Percentiles rank a stretch among this genome's conserved stretches.
Conservation (phyloP, 2,797 vertebrate species). For the Thripadectes ignobilis region DNA sequence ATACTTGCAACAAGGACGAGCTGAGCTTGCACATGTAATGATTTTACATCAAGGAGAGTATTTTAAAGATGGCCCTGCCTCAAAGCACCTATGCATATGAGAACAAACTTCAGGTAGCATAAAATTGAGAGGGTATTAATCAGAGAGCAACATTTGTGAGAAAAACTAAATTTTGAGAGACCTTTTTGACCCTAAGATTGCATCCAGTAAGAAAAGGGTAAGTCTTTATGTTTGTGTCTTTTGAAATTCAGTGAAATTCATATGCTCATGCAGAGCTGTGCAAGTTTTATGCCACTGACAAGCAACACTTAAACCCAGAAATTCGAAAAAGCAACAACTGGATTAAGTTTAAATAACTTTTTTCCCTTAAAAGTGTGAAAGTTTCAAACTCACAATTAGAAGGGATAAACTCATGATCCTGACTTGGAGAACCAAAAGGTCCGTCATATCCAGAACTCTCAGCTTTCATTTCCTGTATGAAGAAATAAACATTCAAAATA, state of each 20-base stretch:
- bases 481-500: neutral
- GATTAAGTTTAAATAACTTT: neutral
- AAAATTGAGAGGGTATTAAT: neutral
- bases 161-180: neutral
- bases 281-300: neutral
- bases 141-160: neutral
- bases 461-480: conserved; percentile 52
- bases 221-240: neutral
- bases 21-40: neutral
- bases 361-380: neutral
- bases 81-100: neutral
- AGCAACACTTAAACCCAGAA: neutral
- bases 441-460: neutral
- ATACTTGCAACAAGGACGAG: neutral
- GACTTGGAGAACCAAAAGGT: neutral
- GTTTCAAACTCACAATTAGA: conserved; percentile 60
- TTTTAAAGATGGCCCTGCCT: neutral
- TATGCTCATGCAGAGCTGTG: neutral
- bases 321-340: neutral
- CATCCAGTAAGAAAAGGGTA: neutral
- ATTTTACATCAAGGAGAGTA: neutral
- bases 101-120: neutral
- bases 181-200: neutral
- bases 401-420: conserved; percentile 3
- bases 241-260: neutral